Conservation (phyloP, 2,113 vertebrate genomes). For the Globicephala melas region DNA sequence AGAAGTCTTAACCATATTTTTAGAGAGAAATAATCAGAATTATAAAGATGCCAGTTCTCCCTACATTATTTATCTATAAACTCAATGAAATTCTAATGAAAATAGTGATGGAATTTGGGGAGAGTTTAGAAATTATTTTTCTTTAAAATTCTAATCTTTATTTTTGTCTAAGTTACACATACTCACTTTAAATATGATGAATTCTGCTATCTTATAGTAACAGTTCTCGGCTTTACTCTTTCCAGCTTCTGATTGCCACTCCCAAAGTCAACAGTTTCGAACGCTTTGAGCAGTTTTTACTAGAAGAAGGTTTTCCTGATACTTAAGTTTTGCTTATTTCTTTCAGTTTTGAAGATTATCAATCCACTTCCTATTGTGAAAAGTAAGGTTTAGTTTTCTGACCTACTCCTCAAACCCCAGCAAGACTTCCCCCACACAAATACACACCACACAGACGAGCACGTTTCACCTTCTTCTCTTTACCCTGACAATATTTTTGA, state of each 20-base stretch:
- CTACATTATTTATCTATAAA: slow-evolving; percentile 20
- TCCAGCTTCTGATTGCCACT: not conserved
- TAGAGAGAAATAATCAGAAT: not conserved
- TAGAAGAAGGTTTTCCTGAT: not conserved
- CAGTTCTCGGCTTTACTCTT: not conserved
- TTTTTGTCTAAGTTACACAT: not conserved
- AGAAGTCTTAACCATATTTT: not conserved
- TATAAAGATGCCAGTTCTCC: not conserved
- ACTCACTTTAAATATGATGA: not conserved
- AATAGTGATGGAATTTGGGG: not conserved
- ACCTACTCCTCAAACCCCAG: not conserved
- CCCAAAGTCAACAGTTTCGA: not conserved
- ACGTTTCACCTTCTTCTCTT: not conserved
- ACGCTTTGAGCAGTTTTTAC: not conserved
- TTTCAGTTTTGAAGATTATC: slow-evolving; percentile 15
- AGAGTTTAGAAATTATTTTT: not conserved
- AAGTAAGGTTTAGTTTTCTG: not conserved
- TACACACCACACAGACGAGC: not conserved
- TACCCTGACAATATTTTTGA: not conserved
- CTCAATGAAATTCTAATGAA: not conserved
- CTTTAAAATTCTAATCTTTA: not conserved
- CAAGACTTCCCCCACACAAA: not conserved
- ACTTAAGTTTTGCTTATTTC: not conserved
- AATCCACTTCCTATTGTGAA: not conserved
- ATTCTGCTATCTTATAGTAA: not conserved